These are phyloP conservation scores for Phrynocephalus forsythii DNA, from an alignment of 2,797 vertebrate genomes.

Conservation along the genomic window DNA sequence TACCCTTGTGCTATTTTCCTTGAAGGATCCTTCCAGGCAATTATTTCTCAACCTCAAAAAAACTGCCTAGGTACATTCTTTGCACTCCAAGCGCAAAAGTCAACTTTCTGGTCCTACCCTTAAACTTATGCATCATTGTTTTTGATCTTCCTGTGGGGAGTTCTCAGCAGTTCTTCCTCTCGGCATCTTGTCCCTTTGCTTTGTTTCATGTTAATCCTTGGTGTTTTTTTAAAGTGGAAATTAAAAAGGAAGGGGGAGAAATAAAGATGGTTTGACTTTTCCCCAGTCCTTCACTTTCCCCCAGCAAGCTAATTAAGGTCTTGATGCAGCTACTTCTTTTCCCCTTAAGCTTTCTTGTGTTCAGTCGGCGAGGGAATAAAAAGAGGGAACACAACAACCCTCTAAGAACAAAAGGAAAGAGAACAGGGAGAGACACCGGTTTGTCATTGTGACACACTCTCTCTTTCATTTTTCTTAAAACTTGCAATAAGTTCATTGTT, in stretches of 20 bases:
- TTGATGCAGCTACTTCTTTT: slow-evolving; percentile 43
- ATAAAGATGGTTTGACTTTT: slow-evolving; percentile 40
- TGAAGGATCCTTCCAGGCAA: accelerated
- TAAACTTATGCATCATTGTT: slow-evolving; percentile 44
- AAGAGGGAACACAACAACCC: slow-evolving; percentile 46
- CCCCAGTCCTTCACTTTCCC: background rate
- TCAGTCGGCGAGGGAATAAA: slow-evolving; percentile 51
- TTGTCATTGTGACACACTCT: slow-evolving; percentile 65
- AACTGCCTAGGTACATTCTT: slow-evolving; percentile 40
- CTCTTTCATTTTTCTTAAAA: slow-evolving; percentile 50
- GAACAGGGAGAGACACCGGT: slow-evolving; percentile 56
- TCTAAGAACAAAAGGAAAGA: slow-evolving; percentile 16
- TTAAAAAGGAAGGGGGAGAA: background rate
- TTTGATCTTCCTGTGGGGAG: slow-evolving; percentile 56
- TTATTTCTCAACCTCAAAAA: slow-evolving; percentile 51
- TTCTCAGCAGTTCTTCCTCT: slow-evolving; percentile 50
- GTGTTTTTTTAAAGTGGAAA: slow-evolving; percentile 16
- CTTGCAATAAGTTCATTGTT: slow-evolving; percentile 57
- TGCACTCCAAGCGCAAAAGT: slow-evolving; percentile 32
- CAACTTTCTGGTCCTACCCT: background rate
- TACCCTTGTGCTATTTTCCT: slow-evolving; percentile 6
- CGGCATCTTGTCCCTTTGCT: slow-evolving; percentile 8
- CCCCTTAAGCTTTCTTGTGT: slow-evolving; percentile 58
- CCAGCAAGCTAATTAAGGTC: slow-evolving; percentile 55
- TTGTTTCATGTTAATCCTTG: slow-evolving; percentile 55